These are phyloP conservation scores for Zoanthus sociatus DNA, from an alignment of 92 coral and sea anemone species.

Conservation along the genomic window DNA sequence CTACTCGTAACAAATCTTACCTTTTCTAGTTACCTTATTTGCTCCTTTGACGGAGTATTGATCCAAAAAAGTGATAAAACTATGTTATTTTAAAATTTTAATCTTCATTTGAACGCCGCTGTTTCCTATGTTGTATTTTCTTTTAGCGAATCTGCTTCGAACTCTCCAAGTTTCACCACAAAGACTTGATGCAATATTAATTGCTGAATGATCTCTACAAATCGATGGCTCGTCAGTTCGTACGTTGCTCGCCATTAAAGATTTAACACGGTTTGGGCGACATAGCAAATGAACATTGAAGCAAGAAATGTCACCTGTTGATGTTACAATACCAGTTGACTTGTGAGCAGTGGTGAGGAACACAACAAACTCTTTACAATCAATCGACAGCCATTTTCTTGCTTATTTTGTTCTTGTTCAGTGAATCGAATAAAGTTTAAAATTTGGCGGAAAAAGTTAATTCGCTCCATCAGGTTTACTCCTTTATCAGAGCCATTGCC, in stretches of 20 bases:
- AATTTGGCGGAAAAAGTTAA: conserved; percentile 38
- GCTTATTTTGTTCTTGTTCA: conserved; percentile 46
- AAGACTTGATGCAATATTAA: conserved; percentile 48
- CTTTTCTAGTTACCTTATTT: background rate
- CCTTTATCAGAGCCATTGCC: background rate
- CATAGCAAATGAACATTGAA: conserved; percentile 43
- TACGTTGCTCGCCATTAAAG: conserved; percentile 43
- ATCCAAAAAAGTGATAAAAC: background rate
- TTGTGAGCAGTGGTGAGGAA: conserved; percentile 44
- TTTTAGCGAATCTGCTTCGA: conserved; percentile 11
- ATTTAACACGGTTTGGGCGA: conserved; percentile 23
- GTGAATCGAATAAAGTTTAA: conserved; percentile 40
- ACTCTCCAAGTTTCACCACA: conserved; percentile 37
- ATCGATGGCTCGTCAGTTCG: background rate
- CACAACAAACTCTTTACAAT: conserved; percentile 30
- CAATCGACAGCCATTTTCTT: conserved; percentile 32
- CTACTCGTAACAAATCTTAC: conserved; percentile 21
- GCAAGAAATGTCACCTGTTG: conserved; percentile 33
- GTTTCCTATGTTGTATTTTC: background rate
- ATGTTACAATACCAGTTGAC: conserved; percentile 24
- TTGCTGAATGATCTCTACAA: conserved; percentile 28
- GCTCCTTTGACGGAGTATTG: background rate
- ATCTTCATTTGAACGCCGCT: conserved; percentile 51
- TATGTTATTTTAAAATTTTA: conserved; percentile 2
- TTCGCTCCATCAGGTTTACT: background rate